Evolutionary conservation across 2,113 vertebrate genomes (phyloP), one percentile per base, ranked within the genome.

Genomic region (Upupa epops): DNA sequence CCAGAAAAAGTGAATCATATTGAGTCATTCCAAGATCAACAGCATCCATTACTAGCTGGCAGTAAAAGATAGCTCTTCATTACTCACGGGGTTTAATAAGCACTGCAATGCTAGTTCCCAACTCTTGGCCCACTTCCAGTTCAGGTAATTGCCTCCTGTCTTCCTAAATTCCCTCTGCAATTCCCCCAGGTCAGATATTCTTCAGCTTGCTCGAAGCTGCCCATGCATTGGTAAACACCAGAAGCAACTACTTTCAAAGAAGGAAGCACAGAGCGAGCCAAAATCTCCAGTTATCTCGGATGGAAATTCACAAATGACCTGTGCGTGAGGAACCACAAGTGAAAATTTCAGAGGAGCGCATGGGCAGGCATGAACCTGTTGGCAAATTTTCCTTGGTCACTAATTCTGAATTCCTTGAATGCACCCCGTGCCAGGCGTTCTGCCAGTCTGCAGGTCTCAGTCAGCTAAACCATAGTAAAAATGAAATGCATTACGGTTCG

Each of bases 51-150:
- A 60, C 51, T 54, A 24, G 16, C 70, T 36, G 40, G 58, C 49
- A 81, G 42, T 64, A 68, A 74, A 60, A 86, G 60, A 82, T 42
- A 85, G 58, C 16, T 90, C 70, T 81, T 94, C 63, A 46, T 93
- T 56, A 65, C 51, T 86, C 31, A 28, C 2, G 0, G 13, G 37
- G 21, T 69, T 86, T 90, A 84, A 78, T 84, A 89, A 89, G 65
- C 52, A 34, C 69, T 89, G 49, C 70, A 56, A 4, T 36, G 63
- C 54, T 61, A 54, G 61, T 58, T 89, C 40, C 28, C 52, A 73
- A 51, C 37, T 87, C 78, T 78, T 87, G 68, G 84, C 13, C 42
- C 65, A 51, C 82, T 55, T 82, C 68, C 74, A 91, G 56, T 32
- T 63, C 31, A 70, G 74, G 74, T 79, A 83, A 89, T 79, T 85